A percentile compares a stretch with the other conserved stretches of the same genome.
phyloP scores from a whole-genome alignment of 2,888 invertebrate genomes.

The Chrysodeixis includens region DNA sequence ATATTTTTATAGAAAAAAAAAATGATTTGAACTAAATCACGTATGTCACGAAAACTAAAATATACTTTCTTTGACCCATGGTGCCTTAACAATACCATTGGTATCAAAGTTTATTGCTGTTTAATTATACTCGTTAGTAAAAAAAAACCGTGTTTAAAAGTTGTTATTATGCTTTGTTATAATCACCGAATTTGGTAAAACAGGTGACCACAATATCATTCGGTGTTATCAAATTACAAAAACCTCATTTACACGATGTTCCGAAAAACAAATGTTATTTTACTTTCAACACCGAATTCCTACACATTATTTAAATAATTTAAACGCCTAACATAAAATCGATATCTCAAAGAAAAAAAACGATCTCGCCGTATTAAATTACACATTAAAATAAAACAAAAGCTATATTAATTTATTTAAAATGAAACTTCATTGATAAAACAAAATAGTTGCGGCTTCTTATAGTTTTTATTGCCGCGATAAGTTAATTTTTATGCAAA shows the following conservation, averaged over 20 bases:
- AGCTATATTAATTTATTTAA: conserved; percentile 33
- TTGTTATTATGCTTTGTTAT: no score
- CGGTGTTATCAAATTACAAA: not conserved
- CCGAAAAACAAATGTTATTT: not conserved
- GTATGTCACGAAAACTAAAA: no score
- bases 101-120: no score
- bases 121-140: no score
- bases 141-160: no score
- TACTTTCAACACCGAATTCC: not conserved
- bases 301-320: conserved; percentile 23
- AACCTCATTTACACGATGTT: not conserved
- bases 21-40: no score
- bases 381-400: conserved; percentile 47
- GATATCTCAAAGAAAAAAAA: conserved; percentile 9
- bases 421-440: conserved; percentile 46
- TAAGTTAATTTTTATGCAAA: conserved; percentile 53
- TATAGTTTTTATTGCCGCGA: conserved; percentile 50
- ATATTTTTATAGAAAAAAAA: no score
- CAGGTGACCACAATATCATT: conserved; percentile 1
- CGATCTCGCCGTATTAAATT: conserved; percentile 33
- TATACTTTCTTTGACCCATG: no score
- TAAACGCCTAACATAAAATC: conserved; percentile 17
- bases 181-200: not conserved
- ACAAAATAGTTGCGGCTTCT: conserved; percentile 50
- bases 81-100: no score